A percentile compares a stretch with the other conserved stretches of the same genome.
Conservation (phyloP, 2,888 invertebrate genomes). For the Rhaphigaster nebulosa region DNA sequence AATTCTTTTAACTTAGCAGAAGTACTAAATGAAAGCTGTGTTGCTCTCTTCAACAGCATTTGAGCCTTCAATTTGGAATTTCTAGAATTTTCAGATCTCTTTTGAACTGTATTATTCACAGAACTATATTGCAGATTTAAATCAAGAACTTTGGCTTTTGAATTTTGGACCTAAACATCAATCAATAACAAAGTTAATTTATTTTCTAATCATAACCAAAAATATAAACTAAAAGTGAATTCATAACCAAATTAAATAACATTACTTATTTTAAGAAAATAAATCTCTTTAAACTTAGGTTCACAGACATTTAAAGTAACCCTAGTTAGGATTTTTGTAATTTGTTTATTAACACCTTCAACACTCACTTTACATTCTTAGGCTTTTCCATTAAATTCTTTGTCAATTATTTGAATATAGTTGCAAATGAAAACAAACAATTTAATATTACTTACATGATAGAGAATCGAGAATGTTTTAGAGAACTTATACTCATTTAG, state of each 20-base stretch:
- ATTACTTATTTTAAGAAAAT: not conserved
- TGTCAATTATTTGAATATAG: too few relatives aligned
- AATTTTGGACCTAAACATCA: constrained; percentile 74
- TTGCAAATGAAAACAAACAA: too few relatives aligned
- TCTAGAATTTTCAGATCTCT: constrained; percentile 77
- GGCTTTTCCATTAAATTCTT: too few relatives aligned
- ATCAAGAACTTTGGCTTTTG: constrained; percentile 74
- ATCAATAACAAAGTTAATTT: not conserved
- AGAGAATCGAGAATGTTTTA: too few relatives aligned
- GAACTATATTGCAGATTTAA: constrained; percentile 80
- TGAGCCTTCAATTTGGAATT: constrained; percentile 72
- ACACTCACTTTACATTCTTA: too few relatives aligned
- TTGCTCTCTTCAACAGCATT: constrained; percentile 82
- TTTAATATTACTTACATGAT: too few relatives aligned
- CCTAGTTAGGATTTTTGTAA: not conserved
- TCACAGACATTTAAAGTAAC: not conserved
- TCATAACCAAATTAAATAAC: not conserved
- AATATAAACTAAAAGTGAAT: not conserved
- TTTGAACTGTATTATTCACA: constrained; percentile 80
- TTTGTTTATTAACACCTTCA: not conserved
- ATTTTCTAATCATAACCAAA: not conserved
- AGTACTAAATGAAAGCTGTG: constrained; percentile 85
- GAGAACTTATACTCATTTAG: too few relatives aligned
- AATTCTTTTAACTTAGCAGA: constrained; percentile 81
- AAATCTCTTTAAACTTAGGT: not conserved